Conservation (phyloP, 2,888 invertebrate species). For the Phaedon cochleariae region DNA sequence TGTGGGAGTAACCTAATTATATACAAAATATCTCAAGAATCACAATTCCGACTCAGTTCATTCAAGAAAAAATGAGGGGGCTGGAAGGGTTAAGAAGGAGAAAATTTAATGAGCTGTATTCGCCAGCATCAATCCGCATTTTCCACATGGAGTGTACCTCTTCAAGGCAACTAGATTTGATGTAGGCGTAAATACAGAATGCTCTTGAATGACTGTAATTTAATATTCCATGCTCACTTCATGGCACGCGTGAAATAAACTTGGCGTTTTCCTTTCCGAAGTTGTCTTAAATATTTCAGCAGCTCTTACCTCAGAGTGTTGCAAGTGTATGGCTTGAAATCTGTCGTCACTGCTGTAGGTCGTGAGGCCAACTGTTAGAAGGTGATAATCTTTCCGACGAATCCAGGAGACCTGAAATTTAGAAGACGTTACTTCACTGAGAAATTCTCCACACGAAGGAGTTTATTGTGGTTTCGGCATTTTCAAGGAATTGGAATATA, state of each 20-base stretch:
- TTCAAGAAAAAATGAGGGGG: too few relatives aligned
- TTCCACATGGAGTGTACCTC: background rate
- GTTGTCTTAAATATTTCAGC: constrained; percentile 25
- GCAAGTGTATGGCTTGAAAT: constrained; percentile 85
- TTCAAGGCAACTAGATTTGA: background rate
- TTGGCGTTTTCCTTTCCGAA: constrained; percentile 6
- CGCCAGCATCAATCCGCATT: too few relatives aligned
- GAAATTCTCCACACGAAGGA: too few relatives aligned
- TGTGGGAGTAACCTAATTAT: too few relatives aligned
- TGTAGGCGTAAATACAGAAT: background rate
- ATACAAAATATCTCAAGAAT: too few relatives aligned
- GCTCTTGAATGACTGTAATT: background rate
- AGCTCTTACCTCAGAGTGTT: constrained; percentile 80
- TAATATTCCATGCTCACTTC: constrained; percentile 6
- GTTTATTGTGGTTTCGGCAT: too few relatives aligned
- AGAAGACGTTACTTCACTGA: too few relatives aligned
- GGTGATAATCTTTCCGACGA: constrained; percentile 83
- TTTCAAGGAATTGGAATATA: too few relatives aligned
- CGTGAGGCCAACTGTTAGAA: constrained; percentile 85
- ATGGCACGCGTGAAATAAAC: constrained; percentile 6
- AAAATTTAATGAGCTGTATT: too few relatives aligned
- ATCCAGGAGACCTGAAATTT: constrained; percentile 84
- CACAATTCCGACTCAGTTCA: too few relatives aligned
- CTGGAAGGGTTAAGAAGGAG: too few relatives aligned
- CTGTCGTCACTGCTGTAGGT: constrained; percentile 91